Percentiles rank a stretch among this genome's conserved stretches.
Evolutionary conservation across 2,888 invertebrate genomes (phyloP).

Genomic region (Bibio marci): DNA sequence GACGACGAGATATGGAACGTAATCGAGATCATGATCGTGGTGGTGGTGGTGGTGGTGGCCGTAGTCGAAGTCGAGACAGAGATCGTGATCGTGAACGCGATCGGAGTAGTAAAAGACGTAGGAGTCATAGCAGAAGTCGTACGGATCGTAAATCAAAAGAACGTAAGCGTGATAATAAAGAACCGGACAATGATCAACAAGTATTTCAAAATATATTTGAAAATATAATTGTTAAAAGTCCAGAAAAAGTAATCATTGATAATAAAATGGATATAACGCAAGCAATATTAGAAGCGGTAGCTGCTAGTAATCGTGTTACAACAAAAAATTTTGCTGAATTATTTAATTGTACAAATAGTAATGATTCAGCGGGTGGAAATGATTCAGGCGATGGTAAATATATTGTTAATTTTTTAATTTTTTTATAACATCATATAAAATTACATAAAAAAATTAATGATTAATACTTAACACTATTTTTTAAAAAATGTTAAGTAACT

Average conservation of each 20-base stretch:
- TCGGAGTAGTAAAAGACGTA: constrained; percentile 25
- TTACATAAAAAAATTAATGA: no score
- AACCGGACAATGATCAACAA: not conserved
- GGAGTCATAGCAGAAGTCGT: constrained; percentile 5
- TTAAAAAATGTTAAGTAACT: no score
- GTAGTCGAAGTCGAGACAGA: constrained; percentile 32
- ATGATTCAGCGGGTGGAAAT: constrained; percentile 24
- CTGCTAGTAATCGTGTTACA: constrained; percentile 9
- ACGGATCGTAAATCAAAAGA: constrained; percentile 17
- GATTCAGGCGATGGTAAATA: constrained; percentile 13
- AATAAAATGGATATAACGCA: constrained; percentile 24
- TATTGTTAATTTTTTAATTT: no score
- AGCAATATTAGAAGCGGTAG: constrained; percentile 25
- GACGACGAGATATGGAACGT: constrained; percentile 31
- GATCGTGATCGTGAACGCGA: constrained; percentile 26
- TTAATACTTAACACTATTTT: no score
- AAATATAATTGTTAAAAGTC: not conserved
- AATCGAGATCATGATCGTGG: constrained; percentile 32
- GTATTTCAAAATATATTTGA: not conserved
- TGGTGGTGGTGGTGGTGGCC: constrained; percentile 23
- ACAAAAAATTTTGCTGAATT: constrained; percentile 25
- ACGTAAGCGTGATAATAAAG: constrained; percentile 4
- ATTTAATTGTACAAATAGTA: constrained; percentile 25
- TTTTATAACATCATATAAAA: no score
- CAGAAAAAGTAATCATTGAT: not conserved